These are phyloP conservation scores for Drosophila quasianomalipes DNA, from an alignment of 2,888 invertebrate genomes.

Conservation along the genomic window DNA sequence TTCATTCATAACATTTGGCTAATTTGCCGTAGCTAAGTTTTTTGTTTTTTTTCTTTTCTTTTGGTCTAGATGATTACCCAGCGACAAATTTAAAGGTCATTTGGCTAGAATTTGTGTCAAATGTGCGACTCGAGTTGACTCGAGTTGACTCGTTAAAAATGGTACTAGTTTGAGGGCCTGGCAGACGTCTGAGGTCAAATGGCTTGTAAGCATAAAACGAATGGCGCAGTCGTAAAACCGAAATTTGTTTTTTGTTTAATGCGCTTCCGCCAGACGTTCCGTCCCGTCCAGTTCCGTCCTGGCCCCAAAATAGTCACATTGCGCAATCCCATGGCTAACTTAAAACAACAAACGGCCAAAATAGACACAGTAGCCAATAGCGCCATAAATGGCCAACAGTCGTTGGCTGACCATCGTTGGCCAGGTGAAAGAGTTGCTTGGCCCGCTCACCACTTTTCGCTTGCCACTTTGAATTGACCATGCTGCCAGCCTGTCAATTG, in stretches of 20 bases:
- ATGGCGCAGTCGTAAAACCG: constrained; percentile 62
- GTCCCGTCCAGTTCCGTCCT: constrained; percentile 3
- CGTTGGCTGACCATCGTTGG: constrained; percentile 3
- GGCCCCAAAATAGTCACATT: constrained; percentile 19
- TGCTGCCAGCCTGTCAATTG: constrained; percentile 68
- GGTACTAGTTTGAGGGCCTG: neutral
- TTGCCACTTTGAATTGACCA: constrained; percentile 26
- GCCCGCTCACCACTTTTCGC: constrained; percentile 5
- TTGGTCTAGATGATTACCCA: constrained; percentile 12
- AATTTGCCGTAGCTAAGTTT: constrained; percentile 10
- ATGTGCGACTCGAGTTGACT: constrained; percentile 12
- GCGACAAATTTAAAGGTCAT: constrained; percentile 48
- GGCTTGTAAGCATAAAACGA: constrained; percentile 67
- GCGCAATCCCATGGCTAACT: constrained; percentile 47
- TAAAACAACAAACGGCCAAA: constrained; percentile 1
- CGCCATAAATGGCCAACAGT: constrained; percentile 35
- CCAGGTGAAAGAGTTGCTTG: constrained; percentile 62
- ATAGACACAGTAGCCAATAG: neutral
- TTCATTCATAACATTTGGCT: constrained; percentile 26
- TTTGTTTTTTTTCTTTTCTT: neutral
- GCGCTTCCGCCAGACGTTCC: constrained; percentile 40
- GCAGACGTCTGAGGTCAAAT: constrained; percentile 67
- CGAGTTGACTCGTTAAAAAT: constrained; percentile 19
- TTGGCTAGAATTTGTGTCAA: constrained; percentile 54
- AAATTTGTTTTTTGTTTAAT: constrained; percentile 50